Evolutionary conservation across 2,113 vertebrate genomes (phyloP).

Genomic region (Crocuta crocuta): DNA sequence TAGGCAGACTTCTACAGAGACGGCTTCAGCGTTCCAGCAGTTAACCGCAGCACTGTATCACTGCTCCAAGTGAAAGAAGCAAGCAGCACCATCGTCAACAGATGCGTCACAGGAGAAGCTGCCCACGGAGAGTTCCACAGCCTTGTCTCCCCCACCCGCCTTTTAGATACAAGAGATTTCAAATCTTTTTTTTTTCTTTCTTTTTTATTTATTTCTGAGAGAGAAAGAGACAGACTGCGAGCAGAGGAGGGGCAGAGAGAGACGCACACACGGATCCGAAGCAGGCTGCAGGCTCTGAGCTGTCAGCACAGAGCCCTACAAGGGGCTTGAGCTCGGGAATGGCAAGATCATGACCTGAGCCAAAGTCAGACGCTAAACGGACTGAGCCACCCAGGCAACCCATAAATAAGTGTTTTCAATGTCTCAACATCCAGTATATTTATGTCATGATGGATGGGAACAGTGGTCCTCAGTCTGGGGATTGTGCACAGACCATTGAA

Average conservation of each 20-base stretch:
- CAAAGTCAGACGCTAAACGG: no score
- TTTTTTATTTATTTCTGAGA: no score
- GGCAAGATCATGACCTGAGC: no score
- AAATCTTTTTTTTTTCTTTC: no score
- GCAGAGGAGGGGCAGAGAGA: no score
- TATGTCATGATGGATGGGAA: not conserved
- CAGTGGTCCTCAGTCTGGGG: not conserved
- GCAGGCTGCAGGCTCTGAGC: no score
- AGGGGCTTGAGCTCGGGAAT: no score
- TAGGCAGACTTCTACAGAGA: not conserved
- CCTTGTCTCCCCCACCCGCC: not conserved
- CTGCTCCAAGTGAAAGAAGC: not conserved
- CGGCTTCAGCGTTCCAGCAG: not conserved
- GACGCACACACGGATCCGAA: no score
- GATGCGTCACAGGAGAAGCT: not conserved
- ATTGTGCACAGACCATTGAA: rapidly evolving
- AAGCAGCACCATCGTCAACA: rapidly evolving
- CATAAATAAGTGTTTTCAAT: not conserved
- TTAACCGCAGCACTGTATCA: not conserved
- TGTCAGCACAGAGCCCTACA: no score
- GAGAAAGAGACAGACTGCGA: no score
- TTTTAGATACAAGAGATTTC: not conserved
- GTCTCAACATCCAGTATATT: not conserved
- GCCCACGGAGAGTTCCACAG: no score
- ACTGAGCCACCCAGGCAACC: no score